Percentiles rank a stretch among this genome's conserved stretches.
Evolutionary conservation across 2,113 vertebrate genomes (phyloP).

Genomic region (Seriola aureovittata): DNA sequence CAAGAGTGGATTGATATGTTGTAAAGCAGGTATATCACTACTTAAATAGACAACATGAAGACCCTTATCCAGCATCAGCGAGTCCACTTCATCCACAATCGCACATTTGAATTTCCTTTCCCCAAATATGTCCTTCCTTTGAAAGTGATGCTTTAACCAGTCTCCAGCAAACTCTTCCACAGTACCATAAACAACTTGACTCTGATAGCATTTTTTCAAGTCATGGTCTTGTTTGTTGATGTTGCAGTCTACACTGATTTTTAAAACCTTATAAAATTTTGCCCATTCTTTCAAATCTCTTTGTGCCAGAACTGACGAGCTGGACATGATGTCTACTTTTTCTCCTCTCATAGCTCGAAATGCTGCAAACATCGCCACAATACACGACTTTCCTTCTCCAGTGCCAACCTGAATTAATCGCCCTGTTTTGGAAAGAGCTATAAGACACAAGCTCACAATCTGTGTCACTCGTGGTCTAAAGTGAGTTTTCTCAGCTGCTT

Average conservation of each 20-base stretch:
- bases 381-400: slow-evolving; percentile 80
- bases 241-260: slow-evolving; percentile 63
- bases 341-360: slow-evolving; percentile 52
- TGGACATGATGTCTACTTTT: slow-evolving; percentile 74
- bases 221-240: slow-evolving; percentile 18
- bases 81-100: slow-evolving; percentile 81
- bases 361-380: slow-evolving; percentile 82
- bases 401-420: slow-evolving; percentile 73
- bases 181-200: slow-evolving; percentile 80
- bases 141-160: slow-evolving; percentile 63
- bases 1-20: slow-evolving; percentile 62
- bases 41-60: slow-evolving; percentile 57
- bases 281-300: slow-evolving; percentile 53
- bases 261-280: slow-evolving; percentile 1
- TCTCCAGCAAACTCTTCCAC: slow-evolving; percentile 71
- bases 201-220: slow-evolving; percentile 54
- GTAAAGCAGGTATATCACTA: slow-evolving; percentile 60
- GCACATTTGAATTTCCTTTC: slow-evolving; percentile 72
- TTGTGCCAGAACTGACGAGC: slow-evolving; percentile 73
- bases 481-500: slow-evolving; percentile 23
- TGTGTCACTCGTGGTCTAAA: slow-evolving; percentile 68
- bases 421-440: slow-evolving; percentile 71
- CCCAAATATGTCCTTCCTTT: slow-evolving; percentile 48
- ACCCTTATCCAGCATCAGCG: slow-evolving; percentile 78
- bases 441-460: slow-evolving; percentile 79